phyloP scores from a whole-genome alignment of 2,113 vertebrate species.

The Urocitellus parryii region DNA sequence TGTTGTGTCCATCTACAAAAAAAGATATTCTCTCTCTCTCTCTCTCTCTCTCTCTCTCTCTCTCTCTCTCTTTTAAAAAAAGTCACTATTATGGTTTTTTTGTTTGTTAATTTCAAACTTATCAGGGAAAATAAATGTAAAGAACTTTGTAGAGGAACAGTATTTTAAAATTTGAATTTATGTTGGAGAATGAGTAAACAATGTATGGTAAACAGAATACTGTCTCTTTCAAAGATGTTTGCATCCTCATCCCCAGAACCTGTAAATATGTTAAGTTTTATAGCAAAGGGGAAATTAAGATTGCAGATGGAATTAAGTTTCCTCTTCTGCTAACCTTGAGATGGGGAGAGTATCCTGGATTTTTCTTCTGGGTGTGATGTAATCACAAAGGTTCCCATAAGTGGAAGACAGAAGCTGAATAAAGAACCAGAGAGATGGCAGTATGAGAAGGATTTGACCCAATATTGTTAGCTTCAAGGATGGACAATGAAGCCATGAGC shows the following conservation, averaged over 20 bases:
- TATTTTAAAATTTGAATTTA: slow-evolving; percentile 29
- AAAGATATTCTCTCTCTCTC: too few relatives aligned
- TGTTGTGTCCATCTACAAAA: too few relatives aligned
- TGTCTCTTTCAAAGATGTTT: neutral
- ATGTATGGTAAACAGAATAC: neutral
- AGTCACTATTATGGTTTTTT: neutral
- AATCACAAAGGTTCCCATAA: neutral
- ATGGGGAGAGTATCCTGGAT: neutral
- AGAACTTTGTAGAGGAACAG: neutral
- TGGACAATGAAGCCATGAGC: neutral
- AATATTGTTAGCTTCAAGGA: neutral
- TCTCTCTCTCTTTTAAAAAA: too few relatives aligned
- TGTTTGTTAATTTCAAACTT: neutral
- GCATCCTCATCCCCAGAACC: neutral
- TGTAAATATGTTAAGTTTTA: neutral
- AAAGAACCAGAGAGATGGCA: neutral
- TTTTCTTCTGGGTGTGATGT: neutral
- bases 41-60: too few relatives aligned
- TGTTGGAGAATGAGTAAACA: neutral
- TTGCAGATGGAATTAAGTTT: neutral
- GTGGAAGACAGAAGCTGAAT: neutral
- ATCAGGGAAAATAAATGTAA: neutral
- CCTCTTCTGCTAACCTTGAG: neutral
- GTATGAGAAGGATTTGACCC: neutral
- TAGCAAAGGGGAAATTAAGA: neutral